Percentiles rank a stretch among this genome's conserved stretches.
Evolutionary conservation across 2,797 vertebrate species (phyloP).

Genomic region (Neoniphon sammara): DNA sequence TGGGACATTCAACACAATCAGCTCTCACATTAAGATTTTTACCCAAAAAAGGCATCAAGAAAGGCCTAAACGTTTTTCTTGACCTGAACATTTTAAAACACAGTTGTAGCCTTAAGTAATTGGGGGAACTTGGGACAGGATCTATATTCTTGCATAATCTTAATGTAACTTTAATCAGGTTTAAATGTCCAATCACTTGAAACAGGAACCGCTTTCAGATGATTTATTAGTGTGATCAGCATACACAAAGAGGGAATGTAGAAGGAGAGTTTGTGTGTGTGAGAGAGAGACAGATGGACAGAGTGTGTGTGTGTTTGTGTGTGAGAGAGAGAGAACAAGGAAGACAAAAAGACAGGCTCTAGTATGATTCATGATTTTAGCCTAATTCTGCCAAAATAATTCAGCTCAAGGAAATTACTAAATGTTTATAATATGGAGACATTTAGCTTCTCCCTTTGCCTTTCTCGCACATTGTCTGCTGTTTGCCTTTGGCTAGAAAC

Average conservation of each 20-base stretch:
- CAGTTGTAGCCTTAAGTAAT: slow-evolving; percentile 55
- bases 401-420: slow-evolving; percentile 58
- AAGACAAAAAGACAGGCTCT: slow-evolving; percentile 5
- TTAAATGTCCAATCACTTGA: slow-evolving; percentile 53
- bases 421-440: slow-evolving; percentile 73
- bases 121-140: slow-evolving; percentile 49
- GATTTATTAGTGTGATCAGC: slow-evolving; percentile 64
- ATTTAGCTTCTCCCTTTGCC: slow-evolving; percentile 57
- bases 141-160: slow-evolving; percentile 50
- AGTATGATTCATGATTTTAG: slow-evolving; percentile 65
- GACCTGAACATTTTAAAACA: slow-evolving; percentile 43
- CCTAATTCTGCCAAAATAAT: slow-evolving; percentile 63
- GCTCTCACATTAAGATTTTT: slow-evolving; percentile 39
- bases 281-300: slow-evolving; percentile 12
- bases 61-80: slow-evolving; percentile 25
- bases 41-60: slow-evolving; percentile 69
- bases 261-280: slow-evolving; percentile 12
- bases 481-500: slow-evolving; percentile 68
- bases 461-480: slow-evolving; percentile 48
- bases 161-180: slow-evolving; percentile 62
- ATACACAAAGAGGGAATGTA: slow-evolving; percentile 27
- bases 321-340: not conserved
- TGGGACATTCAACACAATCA: slow-evolving; percentile 25
- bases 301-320: not conserved
- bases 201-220: slow-evolving; percentile 37